Conservation (phyloP, 1,140 invertebrate genomes). For the Brachystomella parvula region DNA sequence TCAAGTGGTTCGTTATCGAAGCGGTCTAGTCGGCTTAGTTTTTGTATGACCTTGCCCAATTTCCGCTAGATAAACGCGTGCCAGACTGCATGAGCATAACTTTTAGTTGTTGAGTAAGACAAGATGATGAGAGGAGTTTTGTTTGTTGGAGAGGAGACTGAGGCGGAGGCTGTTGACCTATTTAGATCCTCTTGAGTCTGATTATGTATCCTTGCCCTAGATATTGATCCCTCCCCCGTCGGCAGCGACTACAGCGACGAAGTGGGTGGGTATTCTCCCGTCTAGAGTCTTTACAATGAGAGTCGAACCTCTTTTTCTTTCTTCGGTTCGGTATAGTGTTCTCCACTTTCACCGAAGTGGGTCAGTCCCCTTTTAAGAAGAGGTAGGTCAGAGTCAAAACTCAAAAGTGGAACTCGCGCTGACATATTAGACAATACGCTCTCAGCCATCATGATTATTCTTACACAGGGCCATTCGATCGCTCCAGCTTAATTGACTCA, state of each 20-base stretch:
- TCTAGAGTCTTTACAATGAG: conserved; percentile 6
- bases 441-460: too few species aligned
- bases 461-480: too few species aligned
- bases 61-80: too few species aligned
- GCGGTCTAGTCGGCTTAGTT: too few species aligned
- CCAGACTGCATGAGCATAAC: too few species aligned
- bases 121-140: too few species aligned
- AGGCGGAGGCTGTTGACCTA: conserved; percentile 15
- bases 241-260: not conserved
- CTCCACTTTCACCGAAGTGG: not conserved
- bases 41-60: too few species aligned
- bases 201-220: conserved; percentile 12
- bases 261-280: conserved; percentile 4
- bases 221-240: conserved; percentile 11
- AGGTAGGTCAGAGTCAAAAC: not conserved
- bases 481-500: too few species aligned
- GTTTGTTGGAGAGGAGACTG: not conserved
- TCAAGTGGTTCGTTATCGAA: too few species aligned
- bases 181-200: not conserved
- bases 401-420: not conserved
- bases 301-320: too few species aligned
- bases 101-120: too few species aligned
- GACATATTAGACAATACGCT: not conserved
- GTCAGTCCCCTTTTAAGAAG: not conserved
- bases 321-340: not conserved